Conservation (phyloP, 1,140 invertebrate species). For the Pseudobourletiella spinata region DNA sequence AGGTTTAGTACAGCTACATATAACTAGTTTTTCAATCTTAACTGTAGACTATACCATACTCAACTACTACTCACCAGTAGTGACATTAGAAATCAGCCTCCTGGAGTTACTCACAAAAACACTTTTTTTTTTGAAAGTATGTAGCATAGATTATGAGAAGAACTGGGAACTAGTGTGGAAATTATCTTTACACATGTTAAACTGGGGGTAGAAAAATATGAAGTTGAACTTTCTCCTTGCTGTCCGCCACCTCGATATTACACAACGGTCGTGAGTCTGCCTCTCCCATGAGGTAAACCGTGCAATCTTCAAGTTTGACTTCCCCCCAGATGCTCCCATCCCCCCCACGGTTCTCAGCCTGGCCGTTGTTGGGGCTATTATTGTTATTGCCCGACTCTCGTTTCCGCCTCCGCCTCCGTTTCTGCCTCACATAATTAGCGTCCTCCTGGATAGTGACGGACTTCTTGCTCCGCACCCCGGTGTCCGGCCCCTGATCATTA, state of each 20-base stretch:
- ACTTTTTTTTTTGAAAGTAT: too few relatives aligned
- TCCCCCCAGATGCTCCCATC: background rate
- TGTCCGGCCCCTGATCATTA: background rate
- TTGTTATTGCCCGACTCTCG: too few relatives aligned
- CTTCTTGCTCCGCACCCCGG: conserved; percentile 9
- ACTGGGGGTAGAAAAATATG: conserved; percentile 30
- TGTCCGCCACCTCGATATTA: conserved; percentile 26
- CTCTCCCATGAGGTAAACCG: conserved; percentile 30
- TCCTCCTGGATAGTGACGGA: conserved; percentile 15
- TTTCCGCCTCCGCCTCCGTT: background rate
- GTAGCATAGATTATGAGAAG: too few relatives aligned
- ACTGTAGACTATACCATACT: too few relatives aligned
- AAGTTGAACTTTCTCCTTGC: conserved; percentile 19
- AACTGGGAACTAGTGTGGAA: too few relatives aligned
- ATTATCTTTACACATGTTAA: too few relatives aligned
- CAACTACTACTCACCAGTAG: too few relatives aligned
- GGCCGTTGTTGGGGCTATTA: too few relatives aligned
- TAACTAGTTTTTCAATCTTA: too few relatives aligned
- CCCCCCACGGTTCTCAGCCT: background rate
- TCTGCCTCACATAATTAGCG: background rate
- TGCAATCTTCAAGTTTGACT: conserved; percentile 24
- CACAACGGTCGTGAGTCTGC: conserved; percentile 21
- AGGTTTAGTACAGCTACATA: too few relatives aligned
- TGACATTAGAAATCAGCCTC: too few relatives aligned
- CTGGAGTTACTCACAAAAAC: too few relatives aligned